A percentile compares a stretch with the other conserved stretches of the same genome.
phyloP scores from a whole-genome alignment of 2,113 vertebrate genomes.

The Cynopterus brachyotis region DNA sequence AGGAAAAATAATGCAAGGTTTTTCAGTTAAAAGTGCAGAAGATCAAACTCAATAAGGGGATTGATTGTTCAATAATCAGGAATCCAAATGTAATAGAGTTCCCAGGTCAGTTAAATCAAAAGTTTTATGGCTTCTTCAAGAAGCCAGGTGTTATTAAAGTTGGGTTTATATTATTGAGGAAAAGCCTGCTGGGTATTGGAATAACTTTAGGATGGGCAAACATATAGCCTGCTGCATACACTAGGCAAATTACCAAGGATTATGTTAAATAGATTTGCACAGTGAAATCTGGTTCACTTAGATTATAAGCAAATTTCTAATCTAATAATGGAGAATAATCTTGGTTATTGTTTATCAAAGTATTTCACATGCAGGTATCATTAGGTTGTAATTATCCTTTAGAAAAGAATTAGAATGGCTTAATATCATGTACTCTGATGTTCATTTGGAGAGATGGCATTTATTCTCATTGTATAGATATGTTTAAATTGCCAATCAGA shows the following conservation, averaged over 20 bases:
- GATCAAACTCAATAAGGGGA: neutral
- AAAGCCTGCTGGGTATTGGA: neutral
- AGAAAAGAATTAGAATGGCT: neutral
- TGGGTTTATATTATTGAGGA: neutral
- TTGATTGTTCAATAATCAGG: neutral
- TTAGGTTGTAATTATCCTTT: constrained; percentile 20
- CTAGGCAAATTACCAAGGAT: neutral
- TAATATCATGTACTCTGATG: neutral
- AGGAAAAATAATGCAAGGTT: neutral
- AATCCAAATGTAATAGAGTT: neutral
- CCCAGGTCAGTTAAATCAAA: neutral
- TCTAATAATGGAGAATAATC: constrained; percentile 10
- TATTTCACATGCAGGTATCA: neutral
- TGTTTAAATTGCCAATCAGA: neutral
- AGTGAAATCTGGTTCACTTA: neutral
- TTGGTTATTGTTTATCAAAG: constrained; percentile 8
- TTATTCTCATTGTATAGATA: neutral
- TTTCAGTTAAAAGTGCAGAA: neutral
- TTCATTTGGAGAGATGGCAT: neutral
- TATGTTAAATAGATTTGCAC: constrained; percentile 40
- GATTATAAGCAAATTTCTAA: constrained; percentile 2
- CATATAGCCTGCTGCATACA: neutral
- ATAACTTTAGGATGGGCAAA: neutral
- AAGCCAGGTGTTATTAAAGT: neutral
- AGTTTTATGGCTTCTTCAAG: neutral